phyloP scores from a whole-genome alignment of 2,797 vertebrate species.

The Acridotheres tristis region DNA sequence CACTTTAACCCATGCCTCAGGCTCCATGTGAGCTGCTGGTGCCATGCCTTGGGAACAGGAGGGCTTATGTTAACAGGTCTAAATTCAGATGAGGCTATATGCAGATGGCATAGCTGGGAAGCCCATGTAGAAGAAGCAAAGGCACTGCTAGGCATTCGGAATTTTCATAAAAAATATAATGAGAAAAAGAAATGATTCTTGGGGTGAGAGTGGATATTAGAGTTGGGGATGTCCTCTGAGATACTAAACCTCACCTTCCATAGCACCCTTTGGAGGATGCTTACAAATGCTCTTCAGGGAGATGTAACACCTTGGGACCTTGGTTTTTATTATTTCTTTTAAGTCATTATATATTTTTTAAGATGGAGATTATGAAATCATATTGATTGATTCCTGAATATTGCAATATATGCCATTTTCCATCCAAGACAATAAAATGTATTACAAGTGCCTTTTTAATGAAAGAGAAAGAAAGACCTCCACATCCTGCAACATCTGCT shows the following conservation, averaged over 20 bases:
- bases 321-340: not conserved
- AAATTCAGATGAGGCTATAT: not conserved
- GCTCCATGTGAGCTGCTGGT: not conserved
- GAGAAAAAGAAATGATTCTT: not conserved
- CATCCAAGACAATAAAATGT: conserved; percentile 51
- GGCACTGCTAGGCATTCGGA: not conserved
- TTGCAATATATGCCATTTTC: conserved; percentile 46
- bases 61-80: not conserved
- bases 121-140: not conserved
- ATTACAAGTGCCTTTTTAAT: conserved; percentile 58
- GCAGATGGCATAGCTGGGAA: not conserved
- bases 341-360: not conserved
- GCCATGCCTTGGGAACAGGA: not conserved
- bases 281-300: not conserved
- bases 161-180: not conserved
- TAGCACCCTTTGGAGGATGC: not conserved
- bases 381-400: conserved; percentile 39
- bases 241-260: not conserved
- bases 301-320: not conserved
- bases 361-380: conserved; percentile 21
- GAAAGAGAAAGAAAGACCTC: conserved; percentile 67
- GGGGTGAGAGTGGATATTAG: not conserved
- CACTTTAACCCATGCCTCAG: not conserved
- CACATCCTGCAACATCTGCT: conserved; percentile 65
- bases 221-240: not conserved